Evolutionary conservation across 2,888 invertebrate species (phyloP).

Genomic region (Philereme vetulata): DNA sequence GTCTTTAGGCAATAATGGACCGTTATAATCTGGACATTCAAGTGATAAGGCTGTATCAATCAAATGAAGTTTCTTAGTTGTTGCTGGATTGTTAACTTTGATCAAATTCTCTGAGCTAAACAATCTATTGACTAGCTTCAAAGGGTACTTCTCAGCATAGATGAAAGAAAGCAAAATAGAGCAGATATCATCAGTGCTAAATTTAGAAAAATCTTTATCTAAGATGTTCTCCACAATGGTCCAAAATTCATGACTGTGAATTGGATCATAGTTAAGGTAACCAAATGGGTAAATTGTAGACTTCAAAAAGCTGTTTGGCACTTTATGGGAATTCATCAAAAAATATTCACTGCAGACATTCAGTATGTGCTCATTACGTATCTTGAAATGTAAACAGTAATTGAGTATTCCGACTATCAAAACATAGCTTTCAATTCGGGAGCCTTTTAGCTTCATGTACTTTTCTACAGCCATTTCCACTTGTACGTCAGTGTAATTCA

Average conservation of each 20-base stretch:
- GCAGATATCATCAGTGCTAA: constrained; percentile 82
- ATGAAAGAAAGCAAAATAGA: constrained; percentile 86
- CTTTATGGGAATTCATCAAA: constrained; percentile 64
- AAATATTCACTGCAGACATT: constrained; percentile 84
- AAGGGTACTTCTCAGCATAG: constrained; percentile 85
- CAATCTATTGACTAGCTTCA: constrained; percentile 83
- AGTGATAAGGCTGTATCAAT: constrained; percentile 86
- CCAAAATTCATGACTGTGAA: constrained; percentile 82
- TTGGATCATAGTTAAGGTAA: constrained; percentile 82
- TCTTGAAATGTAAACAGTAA: constrained; percentile 84
- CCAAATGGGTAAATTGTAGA: constrained; percentile 85
- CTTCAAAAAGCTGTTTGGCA: constrained; percentile 82
- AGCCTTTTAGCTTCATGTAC: constrained; percentile 82
- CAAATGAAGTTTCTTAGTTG: constrained; percentile 81
- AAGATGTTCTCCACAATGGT: constrained; percentile 77
- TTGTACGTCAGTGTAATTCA: constrained; percentile 82
- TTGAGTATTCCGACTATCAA: constrained; percentile 85
- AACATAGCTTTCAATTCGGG: constrained; percentile 74
- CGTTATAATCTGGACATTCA: constrained; percentile 83
- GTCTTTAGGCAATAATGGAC: constrained; percentile 83
- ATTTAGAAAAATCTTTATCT: constrained; percentile 81
- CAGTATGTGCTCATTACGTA: constrained; percentile 83
- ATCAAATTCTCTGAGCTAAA: constrained; percentile 85
- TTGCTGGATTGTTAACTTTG: constrained; percentile 74
- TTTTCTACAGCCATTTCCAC: constrained; percentile 85